phyloP scores from a whole-genome alignment of 2,797 vertebrate species.

The Hydrolagus colliei region DNA sequence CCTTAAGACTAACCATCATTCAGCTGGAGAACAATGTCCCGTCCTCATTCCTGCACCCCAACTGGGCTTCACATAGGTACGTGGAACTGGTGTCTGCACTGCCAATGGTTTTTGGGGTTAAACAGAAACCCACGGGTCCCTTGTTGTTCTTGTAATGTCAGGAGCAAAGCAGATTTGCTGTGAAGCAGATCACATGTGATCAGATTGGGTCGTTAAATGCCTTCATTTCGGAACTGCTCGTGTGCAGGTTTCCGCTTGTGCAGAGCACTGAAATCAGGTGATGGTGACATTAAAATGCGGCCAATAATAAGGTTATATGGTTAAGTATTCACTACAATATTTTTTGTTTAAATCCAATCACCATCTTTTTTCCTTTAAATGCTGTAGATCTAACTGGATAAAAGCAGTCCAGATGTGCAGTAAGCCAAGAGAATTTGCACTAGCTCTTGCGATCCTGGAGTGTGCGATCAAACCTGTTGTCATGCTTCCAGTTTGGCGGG shows the following conservation, averaged over 20 bases:
- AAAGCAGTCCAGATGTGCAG: slow-evolving; percentile 99
- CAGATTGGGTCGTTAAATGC: too few species aligned
- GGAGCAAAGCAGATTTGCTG: too few species aligned
- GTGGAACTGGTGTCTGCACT: not conserved
- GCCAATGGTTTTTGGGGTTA: too few species aligned
- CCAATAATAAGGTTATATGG: too few species aligned
- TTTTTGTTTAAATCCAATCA: slow-evolving; percentile 31
- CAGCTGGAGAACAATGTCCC: slow-evolving; percentile 92
- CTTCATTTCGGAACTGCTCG: too few species aligned
- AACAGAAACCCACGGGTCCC: not conserved
- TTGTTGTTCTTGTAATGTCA: not conserved
- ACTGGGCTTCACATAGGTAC: slow-evolving; percentile 97
- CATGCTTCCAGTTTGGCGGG: slow-evolving; percentile 91
- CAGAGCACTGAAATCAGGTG: too few species aligned
- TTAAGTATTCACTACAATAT: too few species aligned
- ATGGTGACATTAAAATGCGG: too few species aligned
- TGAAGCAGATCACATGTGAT: too few species aligned
- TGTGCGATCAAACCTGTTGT: slow-evolving; percentile 97
- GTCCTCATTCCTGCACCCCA: slow-evolving; percentile 89
- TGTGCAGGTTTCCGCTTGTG: too few species aligned
- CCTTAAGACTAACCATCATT: slow-evolving; percentile 87
- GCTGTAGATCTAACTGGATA: slow-evolving; percentile 88
- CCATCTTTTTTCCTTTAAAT: slow-evolving; percentile 34
- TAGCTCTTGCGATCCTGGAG: slow-evolving; percentile 92
- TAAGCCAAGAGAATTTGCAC: slow-evolving; percentile 92